phyloP scores from a whole-genome alignment of 2,797 vertebrate species.

The Hippoglossus hippoglossus region DNA sequence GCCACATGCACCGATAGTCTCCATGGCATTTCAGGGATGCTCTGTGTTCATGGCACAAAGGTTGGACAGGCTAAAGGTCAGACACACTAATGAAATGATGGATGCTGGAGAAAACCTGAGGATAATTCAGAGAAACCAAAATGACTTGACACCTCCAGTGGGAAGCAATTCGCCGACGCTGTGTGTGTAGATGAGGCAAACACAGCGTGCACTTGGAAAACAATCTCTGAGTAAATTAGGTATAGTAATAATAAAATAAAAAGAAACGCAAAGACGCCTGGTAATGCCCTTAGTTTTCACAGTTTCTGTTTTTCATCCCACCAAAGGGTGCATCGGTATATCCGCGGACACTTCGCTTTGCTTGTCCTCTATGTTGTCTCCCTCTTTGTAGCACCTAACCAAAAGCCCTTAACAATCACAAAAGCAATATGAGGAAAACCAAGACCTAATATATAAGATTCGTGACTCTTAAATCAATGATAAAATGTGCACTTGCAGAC shows the following conservation, averaged over 20 bases:
- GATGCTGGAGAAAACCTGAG: constrained; percentile 18
- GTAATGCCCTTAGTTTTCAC: neutral
- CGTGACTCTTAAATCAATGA: constrained; percentile 39
- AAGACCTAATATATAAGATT: constrained; percentile 47
- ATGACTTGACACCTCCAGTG: too few species aligned
- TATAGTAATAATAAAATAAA: neutral
- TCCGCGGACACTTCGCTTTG: constrained; percentile 2
- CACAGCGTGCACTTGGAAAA: neutral
- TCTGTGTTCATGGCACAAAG: constrained; percentile 29
- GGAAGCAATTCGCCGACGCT: neutral
- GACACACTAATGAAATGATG: constrained; percentile 34
- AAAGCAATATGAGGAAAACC: constrained; percentile 46
- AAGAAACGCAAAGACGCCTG: constrained; percentile 5
- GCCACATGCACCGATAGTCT: constrained; percentile 5
- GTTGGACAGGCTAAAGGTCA: constrained; percentile 28
- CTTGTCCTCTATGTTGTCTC: constrained; percentile 18
- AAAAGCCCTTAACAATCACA: constrained; percentile 52
- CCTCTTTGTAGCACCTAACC: constrained; percentile 29
- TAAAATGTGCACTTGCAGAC: constrained; percentile 43
- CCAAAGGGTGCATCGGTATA: neutral
- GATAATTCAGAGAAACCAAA: constrained; percentile 2
- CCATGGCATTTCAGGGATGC: constrained; percentile 41
- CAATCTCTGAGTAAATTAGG: neutral
- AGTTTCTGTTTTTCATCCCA: neutral
- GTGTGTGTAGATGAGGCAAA: neutral